Conservation (phyloP, 2,113 vertebrate genomes). For the Microcebus murinus region DNA sequence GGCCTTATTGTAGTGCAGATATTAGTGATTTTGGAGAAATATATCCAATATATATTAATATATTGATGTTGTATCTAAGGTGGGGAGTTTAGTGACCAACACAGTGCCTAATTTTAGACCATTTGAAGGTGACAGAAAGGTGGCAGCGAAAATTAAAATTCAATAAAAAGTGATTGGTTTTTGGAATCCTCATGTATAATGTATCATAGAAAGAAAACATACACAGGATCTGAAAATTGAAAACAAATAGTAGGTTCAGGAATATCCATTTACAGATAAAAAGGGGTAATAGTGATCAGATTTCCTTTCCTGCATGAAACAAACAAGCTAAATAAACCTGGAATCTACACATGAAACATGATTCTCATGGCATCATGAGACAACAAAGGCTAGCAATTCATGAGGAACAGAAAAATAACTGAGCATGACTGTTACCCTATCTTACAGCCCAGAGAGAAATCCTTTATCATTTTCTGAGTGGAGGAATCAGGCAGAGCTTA, state of each 20-base stretch:
- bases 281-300: background rate
- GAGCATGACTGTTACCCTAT: background rate
- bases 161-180: background rate
- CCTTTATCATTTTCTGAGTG: rapidly evolving
- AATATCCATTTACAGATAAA: background rate
- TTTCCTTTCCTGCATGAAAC: background rate
- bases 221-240: background rate
- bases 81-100: background rate
- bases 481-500: background rate
- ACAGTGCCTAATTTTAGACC: background rate
- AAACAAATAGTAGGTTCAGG: background rate
- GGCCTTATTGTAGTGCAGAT: background rate
- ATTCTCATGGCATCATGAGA: background rate
- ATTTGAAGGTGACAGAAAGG: background rate
- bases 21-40: background rate
- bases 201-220: background rate
- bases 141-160: background rate
- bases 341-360: background rate
- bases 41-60: background rate
- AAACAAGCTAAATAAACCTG: background rate
- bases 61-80: background rate
- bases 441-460: background rate
- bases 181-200: background rate
- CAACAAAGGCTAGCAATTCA: background rate
- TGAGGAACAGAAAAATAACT: background rate